Base-by-base conservation (phyloP, 1,140 invertebrate genomes). In the Drosophila chauvacae region DNA sequence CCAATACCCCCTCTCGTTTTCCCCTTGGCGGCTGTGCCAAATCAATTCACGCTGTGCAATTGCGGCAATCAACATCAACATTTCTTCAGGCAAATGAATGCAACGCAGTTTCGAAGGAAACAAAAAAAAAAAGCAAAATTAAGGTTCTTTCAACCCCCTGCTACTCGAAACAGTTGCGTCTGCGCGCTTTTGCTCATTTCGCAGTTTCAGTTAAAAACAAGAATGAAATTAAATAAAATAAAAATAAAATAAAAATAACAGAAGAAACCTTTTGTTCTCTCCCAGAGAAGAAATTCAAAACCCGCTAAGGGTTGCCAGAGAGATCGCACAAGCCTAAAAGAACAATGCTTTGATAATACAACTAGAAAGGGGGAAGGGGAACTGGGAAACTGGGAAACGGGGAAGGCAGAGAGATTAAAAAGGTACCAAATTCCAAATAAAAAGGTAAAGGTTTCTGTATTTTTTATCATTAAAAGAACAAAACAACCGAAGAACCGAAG, bases 391-490 rank as follows among this genome's bases (percentile, higher is more conserved):
- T 33, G 41, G n/a, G 35, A 18, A 7, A n/a, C 44, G 18, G 35
- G 23, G 68, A 47, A 26, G 11, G 41, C 62, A 30, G 53, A 53
- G 68, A 90, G 86, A 90, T 85, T 90, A 90, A 90, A 90, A 90
- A 90, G 85, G 85, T 90, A 90, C 85, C 86, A 79, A 85, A 90
- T 90, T 90, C 85, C 85, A 85, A 81, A 90, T 90, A 90, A 90
- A 90, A 90, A 90, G 86, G 86, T 73, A 79, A 85, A 90, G 75
- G 78, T 78, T 83, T 75, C 70, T 81, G 68, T 77, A 73, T 87
- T 81, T 90, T 90, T 90, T 90, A 85, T 90, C 85, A 90, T 90
- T 90, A 90, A 90, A 90, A 80, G 81, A 90, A 90, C 78, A 85
- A 90, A 88, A 88, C 81, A 83, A 71, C 26, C 35, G 59, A 58